These are phyloP conservation scores for Cancer borealis DNA, from an alignment of 2,888 invertebrate genomes.

Conservation along the genomic window DNA sequence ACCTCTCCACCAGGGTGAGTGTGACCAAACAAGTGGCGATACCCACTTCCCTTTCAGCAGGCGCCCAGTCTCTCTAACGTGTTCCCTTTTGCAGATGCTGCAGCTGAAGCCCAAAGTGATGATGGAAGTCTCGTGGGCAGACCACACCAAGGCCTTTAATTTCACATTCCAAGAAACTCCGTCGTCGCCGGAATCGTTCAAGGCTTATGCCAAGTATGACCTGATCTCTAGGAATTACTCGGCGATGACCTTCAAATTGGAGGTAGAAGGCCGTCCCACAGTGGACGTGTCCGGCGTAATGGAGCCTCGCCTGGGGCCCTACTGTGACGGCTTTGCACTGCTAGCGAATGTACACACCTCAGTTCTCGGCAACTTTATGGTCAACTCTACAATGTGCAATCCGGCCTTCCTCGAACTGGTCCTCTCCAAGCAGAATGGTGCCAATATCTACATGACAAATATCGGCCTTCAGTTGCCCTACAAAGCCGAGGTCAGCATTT, in stretches of 20 bases:
- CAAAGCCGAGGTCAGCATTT: slow-evolving; percentile 21
- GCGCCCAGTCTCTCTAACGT: background rate
- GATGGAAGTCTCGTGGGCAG: background rate
- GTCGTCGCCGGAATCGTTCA: slow-evolving; percentile 2
- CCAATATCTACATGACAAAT: background rate
- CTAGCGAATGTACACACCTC: background rate
- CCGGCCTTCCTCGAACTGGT: slow-evolving; percentile 54
- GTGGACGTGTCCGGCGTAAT: slow-evolving; percentile 59
- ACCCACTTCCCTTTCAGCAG: background rate
- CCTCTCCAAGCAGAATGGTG: background rate
- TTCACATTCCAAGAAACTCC: slow-evolving; percentile 18
- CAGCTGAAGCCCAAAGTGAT: slow-evolving; percentile 38
- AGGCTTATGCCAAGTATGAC: slow-evolving; percentile 46
- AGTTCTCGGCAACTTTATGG: slow-evolving; percentile 1
- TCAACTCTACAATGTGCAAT: slow-evolving; percentile 44
- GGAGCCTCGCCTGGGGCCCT: background rate
- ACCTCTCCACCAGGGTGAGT: slow-evolving; percentile 52
- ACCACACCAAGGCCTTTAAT: slow-evolving; percentile 30
- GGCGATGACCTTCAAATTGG: slow-evolving; percentile 7
- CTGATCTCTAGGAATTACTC: background rate
- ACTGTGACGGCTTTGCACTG: slow-evolving; percentile 51
- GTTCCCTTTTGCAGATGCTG: slow-evolving; percentile 51
- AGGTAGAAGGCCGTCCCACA: background rate
- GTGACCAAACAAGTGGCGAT: background rate
- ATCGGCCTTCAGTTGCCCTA: slow-evolving; percentile 23